Evolutionary conservation across 2,797 vertebrate species (phyloP).

Genomic region (Avahi laniger): DNA sequence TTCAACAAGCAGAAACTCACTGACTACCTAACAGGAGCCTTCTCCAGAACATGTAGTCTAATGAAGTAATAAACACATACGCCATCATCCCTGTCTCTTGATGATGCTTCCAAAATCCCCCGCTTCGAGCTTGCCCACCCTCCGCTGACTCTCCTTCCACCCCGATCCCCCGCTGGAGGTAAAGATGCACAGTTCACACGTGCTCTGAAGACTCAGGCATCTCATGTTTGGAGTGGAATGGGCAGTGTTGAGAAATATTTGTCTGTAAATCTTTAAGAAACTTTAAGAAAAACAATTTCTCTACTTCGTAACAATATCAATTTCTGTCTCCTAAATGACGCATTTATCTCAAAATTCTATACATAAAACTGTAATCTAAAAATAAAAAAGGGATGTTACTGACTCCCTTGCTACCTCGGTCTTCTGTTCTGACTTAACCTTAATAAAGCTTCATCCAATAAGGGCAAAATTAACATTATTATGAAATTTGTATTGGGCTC

Average conservation of each 20-base stretch:
- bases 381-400: slow-evolving; percentile 19
- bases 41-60: neutral
- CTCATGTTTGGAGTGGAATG: neutral
- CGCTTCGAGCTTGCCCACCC: neutral
- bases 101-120: neutral
- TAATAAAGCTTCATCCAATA: neutral
- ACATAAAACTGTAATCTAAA: slow-evolving; percentile 53
- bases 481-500: neutral
- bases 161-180: neutral
- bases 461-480: neutral
- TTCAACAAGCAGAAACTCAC: neutral
- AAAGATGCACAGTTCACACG: neutral
- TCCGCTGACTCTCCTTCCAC: neutral
- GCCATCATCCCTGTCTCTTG: accelerated
- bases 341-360: slow-evolving; percentile 49
- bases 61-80: accelerated
- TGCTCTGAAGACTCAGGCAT: too few species aligned
- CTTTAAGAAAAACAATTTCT: neutral
- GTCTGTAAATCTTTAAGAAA: neutral
- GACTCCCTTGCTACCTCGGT: neutral
- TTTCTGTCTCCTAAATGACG: slow-evolving; percentile 15
- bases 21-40: neutral
- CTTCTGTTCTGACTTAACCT: neutral
- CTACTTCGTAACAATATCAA: neutral
- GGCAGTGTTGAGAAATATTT: neutral